Evolutionary conservation across 2,888 invertebrate species (phyloP).

Genomic region (Sarcophaga carnaria): DNA sequence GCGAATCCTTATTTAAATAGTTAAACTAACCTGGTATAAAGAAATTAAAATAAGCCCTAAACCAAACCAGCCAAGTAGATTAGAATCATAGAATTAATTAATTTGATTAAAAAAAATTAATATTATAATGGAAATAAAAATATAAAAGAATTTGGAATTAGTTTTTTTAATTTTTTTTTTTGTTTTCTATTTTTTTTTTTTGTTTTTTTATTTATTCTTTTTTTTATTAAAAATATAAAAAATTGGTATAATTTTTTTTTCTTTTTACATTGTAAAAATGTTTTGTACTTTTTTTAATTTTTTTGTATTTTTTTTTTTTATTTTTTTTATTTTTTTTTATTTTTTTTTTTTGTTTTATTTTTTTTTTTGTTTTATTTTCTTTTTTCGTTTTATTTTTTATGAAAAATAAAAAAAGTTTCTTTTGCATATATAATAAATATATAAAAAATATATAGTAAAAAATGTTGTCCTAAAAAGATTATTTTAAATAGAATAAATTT

Average conservation of each 20-base stretch:
- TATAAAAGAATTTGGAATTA: constrained; percentile 53
- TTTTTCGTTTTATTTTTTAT: constrained; percentile 43
- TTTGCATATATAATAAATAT: constrained; percentile 54
- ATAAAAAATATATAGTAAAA: constrained; percentile 55
- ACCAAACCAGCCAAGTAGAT: constrained; percentile 35
- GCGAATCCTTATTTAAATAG: too few relatives aligned
- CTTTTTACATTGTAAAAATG: constrained; percentile 44
- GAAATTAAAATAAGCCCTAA: constrained; percentile 26
- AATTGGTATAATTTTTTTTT: constrained; percentile 39
- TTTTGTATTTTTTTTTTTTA: constrained; percentile 54
- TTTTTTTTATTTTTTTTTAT: constrained; percentile 40
- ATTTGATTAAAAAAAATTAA: constrained; percentile 49
- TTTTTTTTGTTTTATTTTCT: constrained; percentile 44
- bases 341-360: constrained; percentile 57
- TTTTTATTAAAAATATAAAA: constrained; percentile 46
- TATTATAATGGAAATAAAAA: constrained; percentile 54
- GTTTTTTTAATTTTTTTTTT: constrained; percentile 46
- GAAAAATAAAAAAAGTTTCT: constrained; percentile 52
- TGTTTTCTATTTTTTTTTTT: constrained; percentile 53
- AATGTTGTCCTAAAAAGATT: constrained; percentile 59
- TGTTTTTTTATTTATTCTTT: constrained; percentile 30
- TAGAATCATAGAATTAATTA: constrained; percentile 11
- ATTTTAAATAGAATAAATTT: constrained; percentile 53
- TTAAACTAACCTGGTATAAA: neutral
- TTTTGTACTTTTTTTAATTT: constrained; percentile 52